Evolutionary conservation across 1,140 invertebrate species (phyloP).

Genomic region (Bombus huntii): DNA sequence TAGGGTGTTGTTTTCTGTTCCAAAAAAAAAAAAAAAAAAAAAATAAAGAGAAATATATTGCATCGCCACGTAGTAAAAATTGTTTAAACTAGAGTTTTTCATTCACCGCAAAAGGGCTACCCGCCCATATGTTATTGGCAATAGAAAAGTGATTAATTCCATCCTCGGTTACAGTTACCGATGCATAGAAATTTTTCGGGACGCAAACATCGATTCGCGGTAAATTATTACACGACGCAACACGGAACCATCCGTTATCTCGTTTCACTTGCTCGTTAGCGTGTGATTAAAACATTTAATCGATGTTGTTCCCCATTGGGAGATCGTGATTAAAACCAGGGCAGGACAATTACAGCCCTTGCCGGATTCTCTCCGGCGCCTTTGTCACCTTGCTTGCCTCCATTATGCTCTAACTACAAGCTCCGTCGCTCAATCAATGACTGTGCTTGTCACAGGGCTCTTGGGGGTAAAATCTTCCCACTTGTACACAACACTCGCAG

Average conservation of each 20-base stretch:
- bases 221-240: conserved; percentile 13
- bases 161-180: not conserved
- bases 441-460: not conserved
- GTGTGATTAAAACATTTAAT: conserved; percentile 46
- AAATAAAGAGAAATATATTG: not conserved
- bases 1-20: not conserved
- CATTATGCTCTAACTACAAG: conserved; percentile 19
- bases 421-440: not conserved
- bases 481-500: not conserved
- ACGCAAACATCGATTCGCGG: not conserved
- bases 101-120: not conserved
- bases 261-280: conserved; percentile 37
- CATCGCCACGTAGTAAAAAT: not conserved
- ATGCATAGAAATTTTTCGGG: not conserved
- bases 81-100: not conserved
- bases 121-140: not conserved
- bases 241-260: conserved; percentile 3
- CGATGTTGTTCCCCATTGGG: conserved; percentile 24
- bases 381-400: conserved; percentile 13
- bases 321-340: conserved; percentile 23
- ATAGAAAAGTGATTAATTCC: not conserved
- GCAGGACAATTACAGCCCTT: conserved; percentile 32
- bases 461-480: not conserved
- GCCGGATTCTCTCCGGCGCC: not conserved
- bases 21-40: not conserved